Evolutionary conservation across 37 sponge, comb jelly and placozoan genomes (phyloP), one percentile per base, ranked within the genome.

Genomic region (Ephydatia muelleri): DNA sequence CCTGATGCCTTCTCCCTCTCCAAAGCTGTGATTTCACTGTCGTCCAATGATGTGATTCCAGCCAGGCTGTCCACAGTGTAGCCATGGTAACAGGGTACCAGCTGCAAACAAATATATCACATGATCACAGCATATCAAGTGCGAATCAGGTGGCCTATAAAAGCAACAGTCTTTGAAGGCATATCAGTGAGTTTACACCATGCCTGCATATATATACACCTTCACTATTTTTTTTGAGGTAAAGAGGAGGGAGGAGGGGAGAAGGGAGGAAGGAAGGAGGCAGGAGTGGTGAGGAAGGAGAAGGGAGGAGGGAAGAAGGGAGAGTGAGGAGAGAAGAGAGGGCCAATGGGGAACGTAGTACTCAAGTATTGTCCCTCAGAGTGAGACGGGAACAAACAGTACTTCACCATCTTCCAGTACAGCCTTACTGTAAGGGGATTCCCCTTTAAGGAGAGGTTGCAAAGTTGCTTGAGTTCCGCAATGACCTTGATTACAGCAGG

Each of bases 41-140:
- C 72, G 34, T 72, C 72, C 72, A 72, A 33, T 14, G 19, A 33
- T 28, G 72, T 34, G 2, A 72, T 1, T 2, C 14, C 16, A 28
- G 72, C 19, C 30, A 72, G 72, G 30, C 33, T 72, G 72, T 72
- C 72, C 72, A 72, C 72, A 72, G 72, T 72, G 72, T 72, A 72
- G 72, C 72, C 72, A 72, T 3, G 72, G 72, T 72, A 72, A 33
- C 72, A 72, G 26, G 72, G 72, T 30, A 72, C 72, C 30, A 72
- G 29, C 72, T 72, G 30, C 33, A 33, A 16, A 72, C 26, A 2
- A 72, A 33, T 27, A 33, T 27, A 14, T 30, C 19, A 3, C 19
- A 11, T 3, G 3, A 29, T 9, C 43, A 43, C 43, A 43, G 43
- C 43, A 43, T 43, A 43, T n/a, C n/a, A n/a, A n/a, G n/a, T n/a